These are phyloP conservation scores for Cynopterus brachyotis DNA, from an alignment of 2,113 vertebrate species.

Conservation along the genomic window DNA sequence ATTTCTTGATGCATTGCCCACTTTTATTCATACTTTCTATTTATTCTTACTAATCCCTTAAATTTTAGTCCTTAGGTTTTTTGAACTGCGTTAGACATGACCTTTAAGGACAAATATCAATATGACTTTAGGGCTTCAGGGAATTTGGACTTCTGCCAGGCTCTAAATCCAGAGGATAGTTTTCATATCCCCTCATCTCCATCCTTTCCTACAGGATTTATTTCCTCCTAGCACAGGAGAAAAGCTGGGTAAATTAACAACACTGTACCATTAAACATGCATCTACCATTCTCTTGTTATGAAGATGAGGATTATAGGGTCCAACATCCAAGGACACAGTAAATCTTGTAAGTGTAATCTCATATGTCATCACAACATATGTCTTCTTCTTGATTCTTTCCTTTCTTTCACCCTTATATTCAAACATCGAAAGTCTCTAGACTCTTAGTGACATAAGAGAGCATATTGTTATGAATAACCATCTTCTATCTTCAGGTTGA, in stretches of 20 bases:
- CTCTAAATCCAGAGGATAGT: constrained; percentile 9
- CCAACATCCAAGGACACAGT: background rate
- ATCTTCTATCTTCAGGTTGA: background rate
- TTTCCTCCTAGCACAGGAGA: background rate
- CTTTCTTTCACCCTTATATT: background rate
- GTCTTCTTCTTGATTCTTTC: background rate
- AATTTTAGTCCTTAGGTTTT: constrained; percentile 30
- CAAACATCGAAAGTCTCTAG: background rate
- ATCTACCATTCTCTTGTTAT: background rate
- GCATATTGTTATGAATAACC: background rate
- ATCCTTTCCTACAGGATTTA: background rate
- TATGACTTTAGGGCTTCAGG: constrained; percentile 56
- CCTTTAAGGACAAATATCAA: constrained; percentile 68
- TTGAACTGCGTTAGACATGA: constrained; percentile 46
- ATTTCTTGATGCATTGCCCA: background rate
- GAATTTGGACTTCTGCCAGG: constrained; percentile 30
- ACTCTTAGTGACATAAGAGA: background rate
- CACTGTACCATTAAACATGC: background rate
- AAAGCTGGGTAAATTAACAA: background rate
- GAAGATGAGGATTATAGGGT: background rate
- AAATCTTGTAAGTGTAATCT: background rate
- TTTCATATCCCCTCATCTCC: background rate
- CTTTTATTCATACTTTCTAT: constrained; percentile 32
- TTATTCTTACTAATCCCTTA: constrained; percentile 55
- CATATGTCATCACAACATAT: background rate